Conservation (phyloP, 2,797 vertebrate genomes). For the Hemibagrus guttatus region DNA sequence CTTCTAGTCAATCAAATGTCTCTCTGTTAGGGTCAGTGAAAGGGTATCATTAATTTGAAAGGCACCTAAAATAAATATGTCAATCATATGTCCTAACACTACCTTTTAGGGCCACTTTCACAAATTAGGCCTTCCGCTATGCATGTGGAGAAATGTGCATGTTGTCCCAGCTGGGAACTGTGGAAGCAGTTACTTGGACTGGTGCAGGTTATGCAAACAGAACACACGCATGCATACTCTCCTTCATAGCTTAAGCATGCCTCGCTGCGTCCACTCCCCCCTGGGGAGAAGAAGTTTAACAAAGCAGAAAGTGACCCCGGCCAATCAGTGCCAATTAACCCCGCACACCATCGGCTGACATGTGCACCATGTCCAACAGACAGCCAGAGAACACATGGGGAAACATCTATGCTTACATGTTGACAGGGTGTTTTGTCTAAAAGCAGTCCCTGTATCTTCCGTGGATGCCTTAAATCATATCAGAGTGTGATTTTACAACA, state of each 20-base stretch:
- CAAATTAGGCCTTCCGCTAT: conserved; percentile 37
- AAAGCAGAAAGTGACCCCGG: conserved; percentile 52
- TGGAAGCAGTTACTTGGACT: conserved; percentile 36
- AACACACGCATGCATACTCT: conserved; percentile 29
- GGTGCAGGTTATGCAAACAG: conserved; percentile 44
- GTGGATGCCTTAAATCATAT: neutral
- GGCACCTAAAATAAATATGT: conserved; percentile 49
- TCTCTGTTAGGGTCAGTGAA: conserved; percentile 24
- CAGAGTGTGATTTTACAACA: neutral
- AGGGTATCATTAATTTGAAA: conserved; percentile 28
- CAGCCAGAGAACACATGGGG: conserved; percentile 17
- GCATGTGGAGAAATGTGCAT: conserved; percentile 16
- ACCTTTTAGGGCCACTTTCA: conserved; percentile 36
- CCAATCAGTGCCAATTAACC: conserved; percentile 62
- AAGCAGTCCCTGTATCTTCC: neutral
- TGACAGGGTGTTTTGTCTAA: conserved; percentile 9
- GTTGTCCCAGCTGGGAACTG: conserved; percentile 36
- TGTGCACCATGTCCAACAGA: conserved; percentile 36
- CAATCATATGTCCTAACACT: conserved; percentile 45
- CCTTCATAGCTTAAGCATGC: conserved; percentile 27
- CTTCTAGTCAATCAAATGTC: conserved; percentile 26
- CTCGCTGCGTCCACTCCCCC: conserved; percentile 12
- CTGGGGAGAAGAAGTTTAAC: conserved; percentile 41
- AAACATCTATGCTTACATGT: conserved; percentile 24
- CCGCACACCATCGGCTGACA: conserved; percentile 31